Evolutionary conservation across 2,888 invertebrate genomes (phyloP), one percentile per base, ranked within the genome.

Genomic region (Oscheius myriophilus): DNA sequence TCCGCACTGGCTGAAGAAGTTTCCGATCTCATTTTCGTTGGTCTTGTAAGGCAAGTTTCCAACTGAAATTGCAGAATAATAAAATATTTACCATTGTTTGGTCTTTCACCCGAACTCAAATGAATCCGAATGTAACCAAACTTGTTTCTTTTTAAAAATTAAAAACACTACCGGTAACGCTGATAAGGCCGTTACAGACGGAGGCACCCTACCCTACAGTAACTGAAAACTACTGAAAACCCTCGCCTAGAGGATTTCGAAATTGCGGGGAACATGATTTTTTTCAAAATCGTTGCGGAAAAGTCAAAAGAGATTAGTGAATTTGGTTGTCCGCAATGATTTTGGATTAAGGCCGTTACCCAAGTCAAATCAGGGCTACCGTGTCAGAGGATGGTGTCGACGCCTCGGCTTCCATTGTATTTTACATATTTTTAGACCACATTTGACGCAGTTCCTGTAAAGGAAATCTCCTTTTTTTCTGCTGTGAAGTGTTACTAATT

Each of bases 51-150:
- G 82, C 65, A 85, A 71, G 79, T 85, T 85, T 75, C 85, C 85
- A 65, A 85, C 84, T 84, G 59, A 77, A 84, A 63, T 95, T 95
- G 89, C 94, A 66, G 95, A 96, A 4, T 58, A 7, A 21, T 39
- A 95, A 51, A 21, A 12, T n/a, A n/a, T 21, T 49, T 62, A 11
- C 25, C 14, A 52, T 33, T 39, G n/a, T 26, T 45, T 45, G 21
- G 26, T 49, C 14, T 14, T 14, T 14, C 52, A 52, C 3, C 3
- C 33, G 14, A 52, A 12, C 26, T 52, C 14, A 18, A 52, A n/a
- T 33, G 33, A 33, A 33, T 33, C 33, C 33, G 26, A 52, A 14
- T 26, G 26, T 14, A 12, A n/a, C 52, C 52, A 52, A 26, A 52
- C 23, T 52, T 25, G n/a, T 26, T 52, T 12, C 12, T 25, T n/a